phyloP scores from a whole-genome alignment of 2,888 invertebrate species.

The Drosophila suboccidentalis region DNA sequence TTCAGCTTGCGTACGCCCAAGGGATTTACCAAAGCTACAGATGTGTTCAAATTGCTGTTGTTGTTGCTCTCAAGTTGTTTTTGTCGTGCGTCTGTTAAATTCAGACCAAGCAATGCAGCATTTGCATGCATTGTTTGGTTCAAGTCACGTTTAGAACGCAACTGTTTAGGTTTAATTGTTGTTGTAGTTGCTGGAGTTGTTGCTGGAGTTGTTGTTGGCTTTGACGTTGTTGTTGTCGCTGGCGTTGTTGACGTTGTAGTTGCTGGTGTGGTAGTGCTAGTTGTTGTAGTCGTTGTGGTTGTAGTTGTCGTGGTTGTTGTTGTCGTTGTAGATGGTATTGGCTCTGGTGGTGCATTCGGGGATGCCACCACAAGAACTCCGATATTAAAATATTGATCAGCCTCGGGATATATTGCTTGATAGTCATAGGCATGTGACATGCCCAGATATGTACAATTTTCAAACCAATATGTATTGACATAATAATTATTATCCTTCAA shows the following conservation, averaged over 20 bases:
- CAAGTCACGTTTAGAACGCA: conserved; percentile 68
- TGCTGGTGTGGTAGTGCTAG: conserved; percentile 82
- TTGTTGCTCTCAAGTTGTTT: conserved; percentile 44
- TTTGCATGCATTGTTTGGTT: conserved; percentile 73
- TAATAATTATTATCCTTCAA: conserved; percentile 87
- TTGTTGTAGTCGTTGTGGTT: conserved; percentile 84
- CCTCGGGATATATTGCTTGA: conserved; percentile 88
- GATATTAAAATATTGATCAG: conserved; percentile 88
- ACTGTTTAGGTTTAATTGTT: conserved; percentile 35
- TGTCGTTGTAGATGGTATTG: conserved; percentile 82
- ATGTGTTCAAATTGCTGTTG: conserved; percentile 33
- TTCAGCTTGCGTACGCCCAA: conserved; percentile 50
- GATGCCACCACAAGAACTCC: conserved; percentile 91
- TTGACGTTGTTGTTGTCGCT: conserved; percentile 85
- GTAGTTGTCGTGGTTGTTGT: conserved; percentile 87
- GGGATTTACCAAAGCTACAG: conserved; percentile 66
- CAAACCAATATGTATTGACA: conserved; percentile 91
- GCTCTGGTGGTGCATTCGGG: conserved; percentile 87
- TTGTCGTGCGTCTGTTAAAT: conserved; percentile 66
- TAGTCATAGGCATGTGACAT: conserved; percentile 88
- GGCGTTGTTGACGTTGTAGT: conserved; percentile 85
- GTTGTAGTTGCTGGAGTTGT: conserved; percentile 84
- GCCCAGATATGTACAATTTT: conserved; percentile 91
- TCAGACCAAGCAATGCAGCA: conserved; percentile 77
- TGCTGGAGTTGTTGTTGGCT: conserved; percentile 86